These are phyloP conservation scores for Scaptomyza caliginosa DNA, from an alignment of 2,888 invertebrate species.

Conservation along the genomic window DNA sequence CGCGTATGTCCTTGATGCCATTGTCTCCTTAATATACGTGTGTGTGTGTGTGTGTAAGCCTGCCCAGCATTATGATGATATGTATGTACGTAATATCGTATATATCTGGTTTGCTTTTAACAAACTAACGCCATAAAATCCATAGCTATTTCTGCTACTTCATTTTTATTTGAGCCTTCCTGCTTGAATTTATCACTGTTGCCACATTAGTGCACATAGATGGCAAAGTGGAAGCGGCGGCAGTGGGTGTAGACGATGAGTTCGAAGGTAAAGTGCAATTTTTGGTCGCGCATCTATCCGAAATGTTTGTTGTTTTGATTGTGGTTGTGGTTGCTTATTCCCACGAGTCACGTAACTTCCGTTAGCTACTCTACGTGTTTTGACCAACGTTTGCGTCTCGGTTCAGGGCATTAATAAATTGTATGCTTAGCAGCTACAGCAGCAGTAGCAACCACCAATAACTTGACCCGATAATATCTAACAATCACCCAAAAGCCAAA, in stretches of 20 bases:
- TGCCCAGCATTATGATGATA: slow-evolving; percentile 38
- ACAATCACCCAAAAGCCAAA: slow-evolving; percentile 57
- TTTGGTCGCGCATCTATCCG: slow-evolving; percentile 19
- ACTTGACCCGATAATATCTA: slow-evolving; percentile 74
- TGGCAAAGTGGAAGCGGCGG: background rate
- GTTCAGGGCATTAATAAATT: slow-evolving; percentile 71
- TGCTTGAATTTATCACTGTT: slow-evolving; percentile 60
- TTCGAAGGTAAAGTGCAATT: slow-evolving; percentile 60
- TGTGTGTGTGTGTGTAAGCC: background rate
- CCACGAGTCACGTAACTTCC: slow-evolving; percentile 77
- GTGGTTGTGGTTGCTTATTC: slow-evolving; percentile 52
- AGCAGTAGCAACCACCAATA: slow-evolving; percentile 62
- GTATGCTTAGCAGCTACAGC: slow-evolving; percentile 66
- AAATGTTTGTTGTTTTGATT: slow-evolving; percentile 12
- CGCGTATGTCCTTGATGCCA: slow-evolving; percentile 36
- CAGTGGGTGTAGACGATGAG: background rate
- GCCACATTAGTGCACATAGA: slow-evolving; percentile 43
- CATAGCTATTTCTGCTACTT: slow-evolving; percentile 44
- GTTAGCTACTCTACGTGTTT: slow-evolving; percentile 59
- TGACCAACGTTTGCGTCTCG: slow-evolving; percentile 35
- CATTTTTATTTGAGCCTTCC: slow-evolving; percentile 61
- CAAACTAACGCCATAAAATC: slow-evolving; percentile 41
- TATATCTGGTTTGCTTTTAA: background rate
- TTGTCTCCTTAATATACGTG: slow-evolving; percentile 16
- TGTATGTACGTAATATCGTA: background rate